These are phyloP conservation scores for Helogale parvula DNA, from an alignment of 2,113 vertebrate species.

Conservation along the genomic window DNA sequence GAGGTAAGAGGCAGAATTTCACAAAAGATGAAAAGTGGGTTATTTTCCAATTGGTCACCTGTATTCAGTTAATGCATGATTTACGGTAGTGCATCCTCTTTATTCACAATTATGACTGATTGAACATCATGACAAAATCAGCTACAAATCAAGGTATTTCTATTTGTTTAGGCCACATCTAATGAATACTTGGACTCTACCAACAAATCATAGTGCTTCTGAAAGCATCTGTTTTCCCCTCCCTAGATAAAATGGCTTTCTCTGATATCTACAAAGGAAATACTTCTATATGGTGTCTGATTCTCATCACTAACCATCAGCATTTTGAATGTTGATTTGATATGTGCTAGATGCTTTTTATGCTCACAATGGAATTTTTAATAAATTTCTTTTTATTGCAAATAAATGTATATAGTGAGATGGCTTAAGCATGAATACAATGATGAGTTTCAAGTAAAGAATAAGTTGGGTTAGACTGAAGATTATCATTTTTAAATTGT, in stretches of 20 bases:
- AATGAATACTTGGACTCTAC: neutral
- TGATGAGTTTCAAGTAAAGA: neutral
- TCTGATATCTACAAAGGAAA: neutral
- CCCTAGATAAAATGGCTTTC: neutral
- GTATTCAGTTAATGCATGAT: neutral
- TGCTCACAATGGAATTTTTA: neutral
- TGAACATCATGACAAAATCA: neutral
- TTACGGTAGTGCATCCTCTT: neutral
- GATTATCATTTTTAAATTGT: neutral
- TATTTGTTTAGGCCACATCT: neutral
- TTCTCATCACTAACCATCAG: neutral
- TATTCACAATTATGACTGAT: neutral
- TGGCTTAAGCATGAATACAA: neutral
- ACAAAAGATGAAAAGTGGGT: neutral
- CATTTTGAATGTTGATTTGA: neutral
- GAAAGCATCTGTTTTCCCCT: neutral
- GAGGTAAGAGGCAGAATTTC: neutral
- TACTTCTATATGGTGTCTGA: neutral
- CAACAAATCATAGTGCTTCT: neutral
- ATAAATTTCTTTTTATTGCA: neutral
- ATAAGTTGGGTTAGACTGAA: neutral
- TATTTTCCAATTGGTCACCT: neutral
- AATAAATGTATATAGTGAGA: neutral
- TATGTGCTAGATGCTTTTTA: neutral
- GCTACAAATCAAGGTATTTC: neutral